phyloP scores from a whole-genome alignment of 2,113 vertebrate genomes.

The Phylloscopus trochiloides region DNA sequence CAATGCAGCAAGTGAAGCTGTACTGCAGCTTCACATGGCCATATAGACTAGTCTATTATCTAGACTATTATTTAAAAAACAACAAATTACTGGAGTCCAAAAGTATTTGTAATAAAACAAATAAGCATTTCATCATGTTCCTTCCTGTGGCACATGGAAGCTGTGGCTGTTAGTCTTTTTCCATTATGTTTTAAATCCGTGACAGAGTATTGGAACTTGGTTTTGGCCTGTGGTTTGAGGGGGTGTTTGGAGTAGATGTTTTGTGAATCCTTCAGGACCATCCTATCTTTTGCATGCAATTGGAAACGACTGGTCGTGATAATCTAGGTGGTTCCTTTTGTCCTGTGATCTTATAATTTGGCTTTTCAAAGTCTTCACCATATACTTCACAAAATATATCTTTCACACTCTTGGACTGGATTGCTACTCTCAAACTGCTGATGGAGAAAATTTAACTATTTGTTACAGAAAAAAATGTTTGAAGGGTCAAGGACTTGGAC shows the following conservation, averaged over 20 bases:
- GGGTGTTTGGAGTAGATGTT: slow-evolving; percentile 26
- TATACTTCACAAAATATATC: not conserved
- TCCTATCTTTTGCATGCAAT: not conserved
- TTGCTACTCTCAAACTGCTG: slow-evolving; percentile 50
- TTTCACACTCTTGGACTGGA: slow-evolving; percentile 36
- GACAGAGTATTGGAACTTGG: slow-evolving; percentile 4
- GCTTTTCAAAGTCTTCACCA: slow-evolving; percentile 31
- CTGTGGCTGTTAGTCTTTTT: not conserved
- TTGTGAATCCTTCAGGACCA: slow-evolving; percentile 14
- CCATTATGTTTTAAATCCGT: not conserved
- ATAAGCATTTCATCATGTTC: slow-evolving; percentile 54
- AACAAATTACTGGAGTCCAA: slow-evolving; percentile 35
- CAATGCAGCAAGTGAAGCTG: slow-evolving; percentile 7
- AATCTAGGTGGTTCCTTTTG: slow-evolving; percentile 29
- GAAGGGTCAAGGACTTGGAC: slow-evolving; percentile 53
- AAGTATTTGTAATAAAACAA: slow-evolving; percentile 61
- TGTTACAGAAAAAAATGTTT: slow-evolving; percentile 30
- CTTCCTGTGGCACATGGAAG: slow-evolving; percentile 35
- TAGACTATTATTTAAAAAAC: slow-evolving; percentile 56
- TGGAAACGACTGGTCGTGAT: not conserved
- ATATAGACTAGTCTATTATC: not conserved
- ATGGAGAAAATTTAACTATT: slow-evolving; percentile 59
- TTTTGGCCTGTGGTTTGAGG: slow-evolving; percentile 53
- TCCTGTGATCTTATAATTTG: not conserved
- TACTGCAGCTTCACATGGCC: not conserved